A percentile compares a stretch with the other conserved stretches of the same genome.
These are phyloP conservation scores for Toxostoma redivivum DNA, from an alignment of 2,113 vertebrate species.

Conservation along the genomic window DNA sequence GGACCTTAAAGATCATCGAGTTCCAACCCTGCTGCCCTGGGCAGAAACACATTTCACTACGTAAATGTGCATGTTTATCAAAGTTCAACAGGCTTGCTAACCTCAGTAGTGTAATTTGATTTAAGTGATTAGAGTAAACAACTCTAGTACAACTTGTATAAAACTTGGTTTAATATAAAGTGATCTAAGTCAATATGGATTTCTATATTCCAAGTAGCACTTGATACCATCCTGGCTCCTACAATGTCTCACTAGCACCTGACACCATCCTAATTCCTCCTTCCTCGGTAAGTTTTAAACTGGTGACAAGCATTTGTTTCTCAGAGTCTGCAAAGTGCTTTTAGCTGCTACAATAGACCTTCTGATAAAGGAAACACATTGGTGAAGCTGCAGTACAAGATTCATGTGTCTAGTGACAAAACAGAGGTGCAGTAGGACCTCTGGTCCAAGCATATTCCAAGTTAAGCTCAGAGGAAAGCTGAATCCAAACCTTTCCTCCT, in stretches of 20 bases:
- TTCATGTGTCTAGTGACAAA: neutral
- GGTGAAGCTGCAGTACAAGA: neutral
- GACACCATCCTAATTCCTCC: neutral
- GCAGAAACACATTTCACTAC: too few species aligned
- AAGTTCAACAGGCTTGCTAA: neutral
- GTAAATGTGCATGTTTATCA: neutral
- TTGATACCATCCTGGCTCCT: neutral
- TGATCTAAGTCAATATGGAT: neutral
- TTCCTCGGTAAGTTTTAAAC: fast-evolving
- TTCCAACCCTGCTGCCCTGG: neutral
- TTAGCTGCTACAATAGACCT: neutral
- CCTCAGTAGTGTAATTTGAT: neutral
- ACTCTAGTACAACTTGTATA: neutral
- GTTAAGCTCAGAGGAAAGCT: neutral
- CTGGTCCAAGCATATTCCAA: neutral
- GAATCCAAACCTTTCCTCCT: neutral
- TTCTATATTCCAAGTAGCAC: neutral
- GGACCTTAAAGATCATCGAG: neutral
- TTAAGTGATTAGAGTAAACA: neutral
- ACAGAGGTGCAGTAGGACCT: neutral
- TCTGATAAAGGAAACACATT: neutral
- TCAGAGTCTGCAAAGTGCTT: neutral
- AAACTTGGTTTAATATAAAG: neutral
- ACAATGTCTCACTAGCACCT: neutral
- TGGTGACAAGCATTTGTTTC: neutral